phyloP scores from a whole-genome alignment of 1,140 invertebrate genomes.

The Bilobella aurantiaca region DNA sequence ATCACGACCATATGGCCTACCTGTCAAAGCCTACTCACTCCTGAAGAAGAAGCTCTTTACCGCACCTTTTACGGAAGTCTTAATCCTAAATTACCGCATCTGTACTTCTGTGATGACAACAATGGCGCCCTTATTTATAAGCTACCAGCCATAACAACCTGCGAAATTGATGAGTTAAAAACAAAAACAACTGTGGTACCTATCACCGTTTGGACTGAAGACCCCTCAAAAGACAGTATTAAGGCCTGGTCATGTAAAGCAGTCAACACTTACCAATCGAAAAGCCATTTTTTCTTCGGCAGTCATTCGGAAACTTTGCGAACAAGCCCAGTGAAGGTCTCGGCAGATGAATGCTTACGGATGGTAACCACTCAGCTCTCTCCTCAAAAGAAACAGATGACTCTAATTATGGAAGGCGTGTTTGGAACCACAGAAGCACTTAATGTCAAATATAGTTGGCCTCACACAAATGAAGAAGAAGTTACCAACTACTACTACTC shows the following conservation, averaged over 20 bases:
- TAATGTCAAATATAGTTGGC: too few species aligned
- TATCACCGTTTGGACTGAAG: background rate
- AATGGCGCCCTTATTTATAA: background rate
- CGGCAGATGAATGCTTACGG: background rate
- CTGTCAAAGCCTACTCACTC: too few species aligned
- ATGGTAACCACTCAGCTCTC: too few species aligned
- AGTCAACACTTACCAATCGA: background rate
- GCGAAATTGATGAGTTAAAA: background rate
- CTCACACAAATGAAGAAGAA: too few species aligned
- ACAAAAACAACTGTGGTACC: background rate
- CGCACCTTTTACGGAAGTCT: background rate
- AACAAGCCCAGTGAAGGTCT: background rate
- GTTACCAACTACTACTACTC: too few species aligned
- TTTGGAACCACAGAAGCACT: too few species aligned
- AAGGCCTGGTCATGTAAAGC: background rate
- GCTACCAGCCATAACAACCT: background rate
- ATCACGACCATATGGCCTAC: too few species aligned
- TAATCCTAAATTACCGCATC: background rate
- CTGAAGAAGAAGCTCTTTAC: background rate
- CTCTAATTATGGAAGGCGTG: too few species aligned
- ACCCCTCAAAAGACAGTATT: background rate
- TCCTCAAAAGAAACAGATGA: too few species aligned
- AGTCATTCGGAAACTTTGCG: background rate
- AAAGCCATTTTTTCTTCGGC: background rate
- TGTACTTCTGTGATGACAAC: background rate